phyloP scores from a whole-genome alignment of 92 coral and sea anemone genomes.

The Epizoanthus scotinus region DNA sequence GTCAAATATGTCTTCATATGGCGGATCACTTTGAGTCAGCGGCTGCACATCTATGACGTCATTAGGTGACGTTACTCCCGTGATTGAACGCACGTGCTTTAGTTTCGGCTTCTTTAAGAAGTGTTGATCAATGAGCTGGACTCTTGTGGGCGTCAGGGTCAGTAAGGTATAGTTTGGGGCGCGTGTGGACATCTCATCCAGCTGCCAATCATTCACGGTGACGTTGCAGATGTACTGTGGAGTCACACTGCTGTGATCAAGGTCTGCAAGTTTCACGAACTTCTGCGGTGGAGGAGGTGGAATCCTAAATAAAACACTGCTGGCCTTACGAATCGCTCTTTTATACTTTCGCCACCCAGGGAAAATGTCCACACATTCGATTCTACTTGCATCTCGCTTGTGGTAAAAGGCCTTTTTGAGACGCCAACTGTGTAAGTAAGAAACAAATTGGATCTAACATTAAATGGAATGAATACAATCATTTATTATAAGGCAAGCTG shows the following conservation, averaged over 20 bases:
- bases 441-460: background rate
- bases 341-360: slow-evolving; percentile 6
- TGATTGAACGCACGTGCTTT: too few relatives aligned
- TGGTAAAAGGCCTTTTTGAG: slow-evolving; percentile 62
- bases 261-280: slow-evolving; percentile 20
- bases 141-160: slow-evolving; percentile 41
- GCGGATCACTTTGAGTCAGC: too few relatives aligned
- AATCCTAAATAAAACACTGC: background rate
- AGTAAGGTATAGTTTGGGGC: slow-evolving; percentile 33
- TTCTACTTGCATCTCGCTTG: slow-evolving; percentile 47
- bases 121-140: slow-evolving; percentile 39
- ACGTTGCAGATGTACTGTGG: slow-evolving; percentile 63
- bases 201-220: slow-evolving; percentile 63
- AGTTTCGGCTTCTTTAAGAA: too few relatives aligned
- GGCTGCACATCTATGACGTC: too few relatives aligned
- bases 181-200: background rate
- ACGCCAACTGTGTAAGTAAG: slow-evolving; percentile 51
- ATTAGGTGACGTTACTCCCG: too few relatives aligned
- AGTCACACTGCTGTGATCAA: slow-evolving; percentile 38
- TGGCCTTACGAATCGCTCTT: background rate
- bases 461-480: too few relatives aligned
- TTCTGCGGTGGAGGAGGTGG: too few relatives aligned
- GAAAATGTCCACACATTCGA: slow-evolving; percentile 51
- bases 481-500: too few relatives aligned
- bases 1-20: too few relatives aligned